A percentile compares a stretch with the other conserved stretches of the same genome.
Conservation (phyloP, 2,888 invertebrate genomes). For the Dusona sp. region DNA sequence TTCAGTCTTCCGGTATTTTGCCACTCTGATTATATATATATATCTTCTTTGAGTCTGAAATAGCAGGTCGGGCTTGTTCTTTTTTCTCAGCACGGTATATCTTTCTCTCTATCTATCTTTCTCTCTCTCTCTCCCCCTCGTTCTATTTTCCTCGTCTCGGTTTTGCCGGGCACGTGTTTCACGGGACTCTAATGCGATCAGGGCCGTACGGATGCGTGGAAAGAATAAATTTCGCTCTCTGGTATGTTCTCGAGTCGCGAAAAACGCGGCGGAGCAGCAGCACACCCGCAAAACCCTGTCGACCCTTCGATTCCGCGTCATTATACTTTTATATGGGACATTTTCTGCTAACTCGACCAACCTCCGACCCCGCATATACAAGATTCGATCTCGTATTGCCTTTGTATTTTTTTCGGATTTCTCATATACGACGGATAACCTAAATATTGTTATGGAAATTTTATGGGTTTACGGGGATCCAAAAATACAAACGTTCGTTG, state of each 20-base stretch:
- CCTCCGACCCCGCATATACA: neutral
- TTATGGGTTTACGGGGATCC: neutral
- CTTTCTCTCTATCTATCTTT: conserved; percentile 13
- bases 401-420: neutral
- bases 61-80: conserved; percentile 38
- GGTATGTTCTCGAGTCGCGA: conserved; percentile 51
- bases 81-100: conserved; percentile 19
- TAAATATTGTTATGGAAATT: conserved; percentile 12
- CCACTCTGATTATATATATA: neutral
- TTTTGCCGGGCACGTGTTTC: conserved; percentile 62
- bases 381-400: conserved; percentile 26
- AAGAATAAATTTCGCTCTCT: conserved; percentile 77
- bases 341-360: conserved; percentile 41
- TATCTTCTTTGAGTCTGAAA: conserved; percentile 26
- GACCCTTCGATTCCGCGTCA: conserved; percentile 51
- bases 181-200: conserved; percentile 78
- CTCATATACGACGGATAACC: conserved; percentile 3
- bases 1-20: conserved; percentile 32
- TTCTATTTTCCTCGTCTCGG: conserved; percentile 58
- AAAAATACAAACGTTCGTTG: neutral
- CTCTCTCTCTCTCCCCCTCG: conserved; percentile 32
- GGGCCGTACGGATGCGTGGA: conserved; percentile 75
- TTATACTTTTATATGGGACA: conserved; percentile 46
- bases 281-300: conserved; percentile 34
- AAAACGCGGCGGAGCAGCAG: conserved; percentile 42